phyloP scores from a whole-genome alignment of 1,140 invertebrate species.

The Mya arenaria region DNA sequence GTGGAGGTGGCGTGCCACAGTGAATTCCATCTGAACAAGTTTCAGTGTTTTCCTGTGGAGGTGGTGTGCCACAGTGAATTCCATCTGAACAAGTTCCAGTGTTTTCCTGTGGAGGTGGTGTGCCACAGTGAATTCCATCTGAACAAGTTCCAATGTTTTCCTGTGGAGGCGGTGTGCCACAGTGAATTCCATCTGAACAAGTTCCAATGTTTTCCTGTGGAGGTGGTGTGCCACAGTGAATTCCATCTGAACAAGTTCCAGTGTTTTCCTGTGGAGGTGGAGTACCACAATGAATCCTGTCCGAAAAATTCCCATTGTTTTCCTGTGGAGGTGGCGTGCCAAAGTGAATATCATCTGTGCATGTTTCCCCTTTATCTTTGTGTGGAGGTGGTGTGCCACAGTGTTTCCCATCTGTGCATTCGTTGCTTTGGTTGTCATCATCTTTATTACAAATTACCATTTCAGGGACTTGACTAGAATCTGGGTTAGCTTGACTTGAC shows the following conservation, averaged over 20 bases:
- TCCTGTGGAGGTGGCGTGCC: constrained; percentile 44
- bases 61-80: constrained; percentile 37
- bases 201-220: not conserved
- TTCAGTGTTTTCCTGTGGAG: constrained; percentile 27
- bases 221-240: constrained; percentile 47
- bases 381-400: constrained; percentile 40
- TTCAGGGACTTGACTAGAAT: too few relatives aligned
- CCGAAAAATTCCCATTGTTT: not conserved
- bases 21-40: constrained; percentile 46
- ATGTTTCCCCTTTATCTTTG: not conserved
- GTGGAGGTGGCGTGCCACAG: constrained; percentile 50
- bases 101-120: constrained; percentile 21
- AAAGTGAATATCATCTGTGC: constrained; percentile 51
- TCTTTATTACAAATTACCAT: too few relatives aligned
- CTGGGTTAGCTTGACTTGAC: too few relatives aligned
- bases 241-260: constrained; percentile 26
- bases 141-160: not conserved
- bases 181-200: constrained; percentile 35
- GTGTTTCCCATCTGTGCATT: constrained; percentile 33
- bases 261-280: constrained; percentile 20
- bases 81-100: constrained; percentile 10
- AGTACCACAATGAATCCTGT: constrained; percentile 44
- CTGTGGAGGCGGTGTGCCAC: constrained; percentile 31
- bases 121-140: constrained; percentile 40
- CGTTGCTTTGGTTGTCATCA: too few relatives aligned